Conservation (phyloP, 2,797 vertebrate species). For the Antennarius maculatus region DNA sequence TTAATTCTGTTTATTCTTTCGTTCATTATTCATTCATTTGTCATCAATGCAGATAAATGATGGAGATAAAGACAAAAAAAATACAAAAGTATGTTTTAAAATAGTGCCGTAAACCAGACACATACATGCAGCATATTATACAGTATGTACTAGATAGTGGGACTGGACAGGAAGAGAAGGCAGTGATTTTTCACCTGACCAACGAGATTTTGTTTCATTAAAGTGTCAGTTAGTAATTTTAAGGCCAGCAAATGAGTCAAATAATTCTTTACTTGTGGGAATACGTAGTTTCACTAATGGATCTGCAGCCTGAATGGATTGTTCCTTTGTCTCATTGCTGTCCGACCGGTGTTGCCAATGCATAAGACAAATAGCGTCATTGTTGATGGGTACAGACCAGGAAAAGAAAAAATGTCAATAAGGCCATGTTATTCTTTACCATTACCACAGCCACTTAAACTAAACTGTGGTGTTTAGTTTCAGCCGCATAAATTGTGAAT, state of each 20-base stretch:
- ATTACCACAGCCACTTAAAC: conserved; percentile 33
- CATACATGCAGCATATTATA: too few species aligned
- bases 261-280: conserved; percentile 45
- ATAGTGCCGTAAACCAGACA: too few species aligned
- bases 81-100: too few species aligned
- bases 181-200: conserved; percentile 31
- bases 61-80: not conserved
- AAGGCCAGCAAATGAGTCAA: conserved; percentile 40
- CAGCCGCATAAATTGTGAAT: conserved; percentile 59
- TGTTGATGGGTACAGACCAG: conserved; percentile 36
- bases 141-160: too few species aligned
- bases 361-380: conserved; percentile 53
- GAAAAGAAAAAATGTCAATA: conserved; percentile 37
- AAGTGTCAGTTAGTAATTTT: conserved; percentile 57
- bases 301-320: conserved; percentile 48
- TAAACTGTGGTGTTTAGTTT: conserved; percentile 46
- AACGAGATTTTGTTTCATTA: conserved; percentile 49
- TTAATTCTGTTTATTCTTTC: not conserved
- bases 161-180: not conserved
- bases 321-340: conserved; percentile 48
- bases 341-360: conserved; percentile 40
- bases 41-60: not conserved
- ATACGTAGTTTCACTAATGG: conserved; percentile 40
- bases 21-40: too few species aligned
- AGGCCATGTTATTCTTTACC: conserved; percentile 40